Evolutionary conservation across 2,797 vertebrate genomes (phyloP).

Genomic region (Pempheris klunzingeri): DNA sequence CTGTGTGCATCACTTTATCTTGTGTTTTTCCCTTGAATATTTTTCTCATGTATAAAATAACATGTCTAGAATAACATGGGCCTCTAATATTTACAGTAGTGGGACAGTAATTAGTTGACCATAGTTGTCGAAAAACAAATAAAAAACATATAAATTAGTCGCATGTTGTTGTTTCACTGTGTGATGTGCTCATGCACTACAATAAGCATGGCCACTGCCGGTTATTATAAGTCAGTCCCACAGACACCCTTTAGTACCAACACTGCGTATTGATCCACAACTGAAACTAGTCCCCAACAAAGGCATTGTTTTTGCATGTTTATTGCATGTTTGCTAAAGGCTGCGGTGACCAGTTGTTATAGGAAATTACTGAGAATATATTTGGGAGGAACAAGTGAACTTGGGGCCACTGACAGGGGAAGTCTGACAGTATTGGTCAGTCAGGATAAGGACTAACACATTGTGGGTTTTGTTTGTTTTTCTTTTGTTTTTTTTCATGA

Average conservation of each 20-base stretch:
- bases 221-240: background rate
- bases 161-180: background rate
- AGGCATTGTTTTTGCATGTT: background rate
- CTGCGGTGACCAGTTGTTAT: background rate
- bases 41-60: too few species aligned
- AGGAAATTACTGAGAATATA: background rate
- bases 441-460: background rate
- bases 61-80: background rate
- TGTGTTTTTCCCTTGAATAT: background rate
- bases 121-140: background rate
- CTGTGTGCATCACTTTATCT: too few species aligned
- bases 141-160: background rate
- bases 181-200: background rate
- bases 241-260: background rate
- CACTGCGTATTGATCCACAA: background rate
- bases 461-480: background rate
- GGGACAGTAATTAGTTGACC: background rate
- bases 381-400: background rate
- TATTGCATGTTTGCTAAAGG: background rate
- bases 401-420: background rate
- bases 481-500: too few species aligned
- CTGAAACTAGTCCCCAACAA: background rate
- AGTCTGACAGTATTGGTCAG: too few species aligned
- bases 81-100: constrained; percentile 19
- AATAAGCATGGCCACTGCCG: background rate